Base-by-base conservation (phyloP, 2,797 vertebrate species). In the Parauchenoglanis punctatus region DNA sequence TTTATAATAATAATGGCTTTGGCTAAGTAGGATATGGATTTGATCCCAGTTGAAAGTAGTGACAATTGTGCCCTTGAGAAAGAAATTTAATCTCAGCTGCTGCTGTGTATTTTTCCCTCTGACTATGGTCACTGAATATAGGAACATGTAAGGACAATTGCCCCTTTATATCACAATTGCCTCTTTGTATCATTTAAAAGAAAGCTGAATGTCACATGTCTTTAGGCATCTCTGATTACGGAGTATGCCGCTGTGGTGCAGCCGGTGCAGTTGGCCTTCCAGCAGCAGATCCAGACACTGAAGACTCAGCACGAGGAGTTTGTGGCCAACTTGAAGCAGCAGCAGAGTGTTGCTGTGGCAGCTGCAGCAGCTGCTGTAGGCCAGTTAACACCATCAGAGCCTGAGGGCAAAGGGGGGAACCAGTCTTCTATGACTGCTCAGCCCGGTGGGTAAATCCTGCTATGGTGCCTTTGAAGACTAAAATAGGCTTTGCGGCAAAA, bases 231-330 rank as follows among this genome's bases (percentile, higher is more conserved):
- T 5, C 89, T 99, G 89, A 97, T 99, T 91, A 98, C 94, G 0
- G 99, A 99, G 86, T 97, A 97, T 2, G 97, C 98, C 0, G 94
- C 95, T 0, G 98, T 95, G 13, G 98, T 99, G 1, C 98, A 99
- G 94, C 98, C 99, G 0, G 96, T 99, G 20, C 98, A 99, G 88
- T 90, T 99, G 65, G 97, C 98, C 61, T 99, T 99, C 93, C 99
- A 99, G 89, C 98, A 99, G 93, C 98, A 99, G 95, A 97, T 99
- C 85, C 98, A 99, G 94, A 93, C 93, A 28, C 90, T 99, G 83
- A 99, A 99, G 92, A 97, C 95, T 0, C 99, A 99, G 56, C 99
- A 99, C 0, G 97, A 99, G 1, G 98, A 99, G 89, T 99, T 99
- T 77, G 97, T 99, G 1, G 86, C 89, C 90, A 98, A 96, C 83